Evolutionary conservation across 2,888 invertebrate species (phyloP).

Genomic region (Acronicta leporina): DNA sequence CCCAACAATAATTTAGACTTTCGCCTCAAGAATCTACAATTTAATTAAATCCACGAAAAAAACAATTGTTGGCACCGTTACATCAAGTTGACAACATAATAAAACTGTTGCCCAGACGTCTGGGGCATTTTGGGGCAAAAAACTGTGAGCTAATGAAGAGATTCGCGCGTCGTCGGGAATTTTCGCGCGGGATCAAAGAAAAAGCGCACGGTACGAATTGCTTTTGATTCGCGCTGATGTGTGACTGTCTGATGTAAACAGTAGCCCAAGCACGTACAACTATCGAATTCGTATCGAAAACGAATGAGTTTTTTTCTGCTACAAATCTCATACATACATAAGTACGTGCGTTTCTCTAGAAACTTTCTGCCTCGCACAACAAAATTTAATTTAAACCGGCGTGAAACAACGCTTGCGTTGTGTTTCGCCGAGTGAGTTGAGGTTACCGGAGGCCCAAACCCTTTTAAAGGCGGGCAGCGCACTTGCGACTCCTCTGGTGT

Average conservation of each 20-base stretch:
- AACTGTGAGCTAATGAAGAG: conserved; percentile 69
- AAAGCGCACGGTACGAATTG: conserved; percentile 42
- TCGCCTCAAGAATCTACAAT: conserved; percentile 26
- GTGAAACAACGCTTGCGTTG: too few species aligned
- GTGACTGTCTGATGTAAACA: conserved; percentile 10
- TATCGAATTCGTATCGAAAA: too few species aligned
- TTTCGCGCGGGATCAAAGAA: conserved; percentile 46
- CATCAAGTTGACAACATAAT: conserved; percentile 70
- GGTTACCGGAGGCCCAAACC: too few species aligned
- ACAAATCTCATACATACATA: too few species aligned
- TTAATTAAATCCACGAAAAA: conserved; percentile 55
- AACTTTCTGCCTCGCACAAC: too few species aligned
- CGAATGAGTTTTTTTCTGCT: too few species aligned
- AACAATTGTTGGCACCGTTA: conserved; percentile 55
- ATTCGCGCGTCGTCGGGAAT: conserved; percentile 64
- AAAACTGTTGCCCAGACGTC: conserved; percentile 51
- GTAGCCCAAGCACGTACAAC: too few species aligned
- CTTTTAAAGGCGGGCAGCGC: too few species aligned
- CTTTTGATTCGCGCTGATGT: conserved; percentile 26
- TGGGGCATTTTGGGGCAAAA: conserved; percentile 56
- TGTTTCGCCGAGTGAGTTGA: too few species aligned
- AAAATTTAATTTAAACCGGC: too few species aligned
- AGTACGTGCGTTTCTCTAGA: too few species aligned
- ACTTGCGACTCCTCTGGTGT: too few species aligned
- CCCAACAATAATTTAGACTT: conserved; percentile 26